These are phyloP conservation scores for Melipona bicolor DNA, from an alignment of 2,888 invertebrate genomes.

Conservation along the genomic window DNA sequence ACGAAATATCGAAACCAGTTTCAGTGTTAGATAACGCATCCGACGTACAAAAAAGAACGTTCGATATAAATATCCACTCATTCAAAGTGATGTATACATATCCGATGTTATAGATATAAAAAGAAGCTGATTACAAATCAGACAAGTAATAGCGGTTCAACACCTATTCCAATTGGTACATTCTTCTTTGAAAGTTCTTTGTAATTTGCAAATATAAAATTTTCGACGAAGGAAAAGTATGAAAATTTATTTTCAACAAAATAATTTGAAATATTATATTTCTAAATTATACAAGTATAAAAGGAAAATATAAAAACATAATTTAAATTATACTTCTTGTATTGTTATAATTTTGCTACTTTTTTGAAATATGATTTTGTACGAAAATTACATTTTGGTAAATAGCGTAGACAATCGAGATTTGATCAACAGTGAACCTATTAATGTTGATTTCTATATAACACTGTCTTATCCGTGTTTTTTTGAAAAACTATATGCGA, in stretches of 20 bases:
- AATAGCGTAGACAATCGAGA: not conserved
- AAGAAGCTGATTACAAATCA: slow-evolving; percentile 4
- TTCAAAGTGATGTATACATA: too few species aligned
- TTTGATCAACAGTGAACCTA: not conserved
- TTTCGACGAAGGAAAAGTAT: not conserved
- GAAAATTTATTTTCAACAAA: too few species aligned
- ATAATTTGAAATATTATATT: too few species aligned
- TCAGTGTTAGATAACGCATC: not conserved
- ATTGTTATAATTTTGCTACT: too few species aligned
- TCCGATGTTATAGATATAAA: slow-evolving; percentile 1
- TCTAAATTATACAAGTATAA: too few species aligned
- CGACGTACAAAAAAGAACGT: not conserved
- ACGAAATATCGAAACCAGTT: slow-evolving; percentile 5
- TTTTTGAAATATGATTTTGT: not conserved
- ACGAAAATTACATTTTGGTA: not conserved
- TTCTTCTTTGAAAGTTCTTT: not conserved
- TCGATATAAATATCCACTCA: not conserved
- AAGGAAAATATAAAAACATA: too few species aligned
- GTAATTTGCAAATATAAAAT: not conserved
- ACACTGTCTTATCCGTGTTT: not conserved
- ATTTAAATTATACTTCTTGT: too few species aligned
- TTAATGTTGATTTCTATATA: not conserved
- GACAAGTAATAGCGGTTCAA: not conserved
- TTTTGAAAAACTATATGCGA: not conserved
- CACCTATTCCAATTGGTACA: not conserved